Percentiles rank a stretch among this genome's conserved stretches.
These are phyloP conservation scores for Heteractis magnifica DNA, from an alignment of 92 coral and sea anemone species.

Conservation along the genomic window DNA sequence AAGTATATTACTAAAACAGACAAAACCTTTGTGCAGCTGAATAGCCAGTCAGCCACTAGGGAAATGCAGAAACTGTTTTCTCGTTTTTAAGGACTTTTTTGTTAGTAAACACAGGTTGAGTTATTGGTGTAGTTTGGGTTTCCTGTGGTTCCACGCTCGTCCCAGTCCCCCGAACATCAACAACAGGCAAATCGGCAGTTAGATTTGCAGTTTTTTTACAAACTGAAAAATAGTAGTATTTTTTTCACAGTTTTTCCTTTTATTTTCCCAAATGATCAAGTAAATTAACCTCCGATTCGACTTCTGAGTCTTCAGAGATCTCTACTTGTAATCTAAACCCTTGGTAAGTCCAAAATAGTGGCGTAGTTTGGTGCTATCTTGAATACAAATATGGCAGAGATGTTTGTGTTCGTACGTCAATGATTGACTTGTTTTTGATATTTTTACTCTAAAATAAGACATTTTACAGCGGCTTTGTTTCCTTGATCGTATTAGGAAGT, in stretches of 20 bases:
- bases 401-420: not conserved
- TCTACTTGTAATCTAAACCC: not conserved
- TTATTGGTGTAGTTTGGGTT: not conserved
- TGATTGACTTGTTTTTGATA: not conserved
- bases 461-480: not conserved
- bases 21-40: no score
- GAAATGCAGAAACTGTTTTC: not conserved
- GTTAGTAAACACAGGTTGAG: not conserved
- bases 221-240: conserved; percentile 16
- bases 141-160: conserved; percentile 10
- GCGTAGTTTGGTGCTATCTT: not conserved
- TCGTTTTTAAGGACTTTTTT: not conserved
- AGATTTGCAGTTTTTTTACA: conserved; percentile 38
- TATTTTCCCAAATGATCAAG: conserved; percentile 30
- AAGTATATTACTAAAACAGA: no score
- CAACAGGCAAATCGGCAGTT: conserved; percentile 46
- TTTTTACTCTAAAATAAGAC: not conserved
- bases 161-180: conserved; percentile 37
- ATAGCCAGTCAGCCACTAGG: no score
- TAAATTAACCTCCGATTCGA: conserved; percentile 13
- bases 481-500: not conserved
- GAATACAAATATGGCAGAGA: conserved; percentile 21
- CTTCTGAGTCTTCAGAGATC: conserved; percentile 20
- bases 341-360: conserved; percentile 16
- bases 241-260: not conserved